Conservation (phyloP, 2,888 invertebrate species). For the Byasa hedistus region DNA sequence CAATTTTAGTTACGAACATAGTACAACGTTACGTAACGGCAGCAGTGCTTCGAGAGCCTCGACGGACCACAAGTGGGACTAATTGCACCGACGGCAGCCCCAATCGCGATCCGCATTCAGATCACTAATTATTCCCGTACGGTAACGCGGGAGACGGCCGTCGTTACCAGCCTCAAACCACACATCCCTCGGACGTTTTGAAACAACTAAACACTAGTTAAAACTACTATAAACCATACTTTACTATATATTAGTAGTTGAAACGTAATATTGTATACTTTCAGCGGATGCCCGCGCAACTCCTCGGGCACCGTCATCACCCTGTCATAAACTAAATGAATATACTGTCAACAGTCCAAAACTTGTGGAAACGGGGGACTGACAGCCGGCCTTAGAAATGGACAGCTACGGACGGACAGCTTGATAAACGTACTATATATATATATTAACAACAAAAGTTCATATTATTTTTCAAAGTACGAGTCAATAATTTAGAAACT, state of each 20-base stretch:
- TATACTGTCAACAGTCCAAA: not conserved
- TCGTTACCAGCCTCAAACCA: too few relatives aligned
- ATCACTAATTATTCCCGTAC: conserved; percentile 39
- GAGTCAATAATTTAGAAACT: too few relatives aligned
- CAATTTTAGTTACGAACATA: too few relatives aligned
- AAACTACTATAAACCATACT: too few relatives aligned
- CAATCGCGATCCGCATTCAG: conserved; percentile 41
- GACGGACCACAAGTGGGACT: conserved; percentile 34
- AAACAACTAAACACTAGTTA: too few relatives aligned
- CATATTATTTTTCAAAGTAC: too few relatives aligned
- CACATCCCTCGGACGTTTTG: not conserved
- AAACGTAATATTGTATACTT: too few relatives aligned
- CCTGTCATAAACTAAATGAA: not conserved
- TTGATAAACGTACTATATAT: not conserved
- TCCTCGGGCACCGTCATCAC: not conserved
- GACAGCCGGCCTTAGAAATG: not conserved
- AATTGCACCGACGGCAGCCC: conserved; percentile 40
- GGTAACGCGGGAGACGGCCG: conserved; percentile 1
- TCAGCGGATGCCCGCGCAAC: not conserved
- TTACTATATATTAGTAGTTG: too few relatives aligned
- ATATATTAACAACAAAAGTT: too few relatives aligned
- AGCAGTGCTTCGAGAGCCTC: not conserved
- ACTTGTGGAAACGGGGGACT: not conserved
- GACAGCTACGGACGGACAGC: not conserved
- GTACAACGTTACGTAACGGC: too few relatives aligned